Evolutionary conservation across 1,140 invertebrate species (phyloP).

Genomic region (Cotesia glomerata): DNA sequence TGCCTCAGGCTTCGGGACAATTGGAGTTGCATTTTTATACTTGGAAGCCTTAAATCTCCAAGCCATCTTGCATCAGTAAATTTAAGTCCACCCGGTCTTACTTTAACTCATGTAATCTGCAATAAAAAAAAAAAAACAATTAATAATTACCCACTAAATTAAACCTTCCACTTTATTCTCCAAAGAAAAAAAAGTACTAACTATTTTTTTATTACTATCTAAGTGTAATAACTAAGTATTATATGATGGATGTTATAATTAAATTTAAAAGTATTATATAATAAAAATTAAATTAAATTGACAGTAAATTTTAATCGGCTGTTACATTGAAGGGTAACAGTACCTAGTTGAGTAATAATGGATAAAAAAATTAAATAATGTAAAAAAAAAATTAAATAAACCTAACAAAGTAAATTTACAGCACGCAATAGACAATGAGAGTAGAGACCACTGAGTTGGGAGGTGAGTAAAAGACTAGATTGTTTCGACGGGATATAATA

Average conservation of each 20-base stretch:
- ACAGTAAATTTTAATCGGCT: too few relatives aligned
- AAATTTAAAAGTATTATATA: too few relatives aligned
- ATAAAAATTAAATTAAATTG: too few relatives aligned
- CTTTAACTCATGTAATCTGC: slow-evolving; percentile 60
- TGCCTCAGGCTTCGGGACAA: slow-evolving; percentile 89
- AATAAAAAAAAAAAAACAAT: slow-evolving; percentile 24
- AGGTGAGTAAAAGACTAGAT: neutral
- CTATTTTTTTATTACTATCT: neutral
- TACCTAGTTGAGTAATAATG: neutral
- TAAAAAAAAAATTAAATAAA: too few relatives aligned
- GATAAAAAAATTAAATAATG: too few relatives aligned
- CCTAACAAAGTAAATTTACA: too few relatives aligned
- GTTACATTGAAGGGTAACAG: neutral
- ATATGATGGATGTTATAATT: too few relatives aligned
- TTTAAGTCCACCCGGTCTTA: slow-evolving; percentile 25
- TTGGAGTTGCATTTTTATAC: slow-evolving; percentile 95
- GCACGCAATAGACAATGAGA: too few relatives aligned
- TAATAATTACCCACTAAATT: neutral
- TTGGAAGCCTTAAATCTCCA: slow-evolving; percentile 97
- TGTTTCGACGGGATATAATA: neutral
- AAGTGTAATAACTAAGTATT: neutral
- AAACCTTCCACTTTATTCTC: neutral
- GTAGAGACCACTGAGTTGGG: too few relatives aligned
- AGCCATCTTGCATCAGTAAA: slow-evolving; percentile 71
- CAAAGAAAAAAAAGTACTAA: neutral